Evolutionary conservation across 2,797 vertebrate species (phyloP).

Genomic region (Ceryle rudis): DNA sequence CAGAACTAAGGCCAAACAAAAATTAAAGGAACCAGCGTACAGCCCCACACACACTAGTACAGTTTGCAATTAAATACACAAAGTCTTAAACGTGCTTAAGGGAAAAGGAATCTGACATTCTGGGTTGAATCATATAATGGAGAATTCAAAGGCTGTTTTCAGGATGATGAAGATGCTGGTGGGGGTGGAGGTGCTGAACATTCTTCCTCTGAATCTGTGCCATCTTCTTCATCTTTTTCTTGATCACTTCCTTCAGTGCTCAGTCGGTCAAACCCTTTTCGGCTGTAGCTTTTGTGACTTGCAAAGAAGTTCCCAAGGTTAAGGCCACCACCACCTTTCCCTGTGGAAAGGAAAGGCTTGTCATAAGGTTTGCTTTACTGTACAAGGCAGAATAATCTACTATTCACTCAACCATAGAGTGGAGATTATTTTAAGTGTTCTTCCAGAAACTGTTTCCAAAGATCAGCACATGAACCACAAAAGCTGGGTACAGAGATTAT

Average conservation of each 20-base stretch:
- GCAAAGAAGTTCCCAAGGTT: conserved; percentile 97
- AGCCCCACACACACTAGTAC: conserved; percentile 88
- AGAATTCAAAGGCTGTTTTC: conserved; percentile 45
- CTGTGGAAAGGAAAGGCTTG: conserved; percentile 74
- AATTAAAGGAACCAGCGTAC: conserved; percentile 76
- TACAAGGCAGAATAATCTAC: not conserved
- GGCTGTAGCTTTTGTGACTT: conserved; percentile 91
- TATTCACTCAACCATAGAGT: not conserved
- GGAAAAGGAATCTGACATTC: conserved; percentile 69
- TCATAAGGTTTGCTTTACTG: not conserved
- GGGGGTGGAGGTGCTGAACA: conserved; percentile 87
- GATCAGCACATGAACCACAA: not conserved
- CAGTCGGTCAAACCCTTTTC: conserved; percentile 95
- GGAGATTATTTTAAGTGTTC: not conserved
- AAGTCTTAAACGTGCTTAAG: conserved; percentile 83
- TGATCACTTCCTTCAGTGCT: conserved; percentile 97
- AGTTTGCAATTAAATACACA: conserved; percentile 87
- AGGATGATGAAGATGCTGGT: conserved; percentile 78
- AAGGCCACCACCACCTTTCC: conserved; percentile 88
- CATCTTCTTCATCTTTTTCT: conserved; percentile 92
- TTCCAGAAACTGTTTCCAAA: not conserved
- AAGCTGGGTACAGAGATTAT: not conserved
- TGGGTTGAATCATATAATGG: not conserved
- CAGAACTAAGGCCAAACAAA: conserved; percentile 60
- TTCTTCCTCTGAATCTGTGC: conserved; percentile 94